Percentiles rank a stretch among this genome's conserved stretches.
Evolutionary conservation across 1,140 invertebrate genomes (phyloP).

Genomic region (Bombus sylvicola): DNA sequence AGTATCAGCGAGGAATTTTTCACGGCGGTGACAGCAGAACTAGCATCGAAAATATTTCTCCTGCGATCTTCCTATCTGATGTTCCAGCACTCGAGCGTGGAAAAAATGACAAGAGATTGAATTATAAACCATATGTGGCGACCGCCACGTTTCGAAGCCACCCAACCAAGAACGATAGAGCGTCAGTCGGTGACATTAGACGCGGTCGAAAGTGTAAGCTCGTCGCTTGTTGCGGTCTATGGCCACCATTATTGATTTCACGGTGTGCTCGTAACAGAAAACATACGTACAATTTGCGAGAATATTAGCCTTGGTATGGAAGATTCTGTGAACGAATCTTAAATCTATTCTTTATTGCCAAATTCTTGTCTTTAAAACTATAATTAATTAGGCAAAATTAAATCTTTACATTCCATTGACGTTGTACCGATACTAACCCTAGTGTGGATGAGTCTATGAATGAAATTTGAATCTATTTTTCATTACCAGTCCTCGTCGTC

Average conservation of each 20-base stretch:
- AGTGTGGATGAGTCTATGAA: too few species aligned
- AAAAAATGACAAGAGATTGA: slow-evolving; percentile 15
- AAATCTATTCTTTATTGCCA: neutral
- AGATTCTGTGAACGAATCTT: too few species aligned
- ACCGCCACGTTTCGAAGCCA: neutral
- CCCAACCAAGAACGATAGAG: neutral
- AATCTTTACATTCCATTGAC: too few species aligned
- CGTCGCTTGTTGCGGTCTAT: neutral
- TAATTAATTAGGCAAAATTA: too few species aligned
- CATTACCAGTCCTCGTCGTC: too few species aligned
- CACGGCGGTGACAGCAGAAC: slow-evolving; percentile 40
- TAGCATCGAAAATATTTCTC: slow-evolving; percentile 1
- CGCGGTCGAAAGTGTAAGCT: slow-evolving; percentile 1
- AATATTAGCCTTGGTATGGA: neutral
- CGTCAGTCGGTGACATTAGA: slow-evolving; percentile 35
- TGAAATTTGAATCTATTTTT: neutral
- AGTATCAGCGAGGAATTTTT: slow-evolving; percentile 27
- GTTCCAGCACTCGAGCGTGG: neutral
- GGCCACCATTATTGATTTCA: neutral
- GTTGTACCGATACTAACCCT: too few species aligned
- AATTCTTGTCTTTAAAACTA: too few species aligned
- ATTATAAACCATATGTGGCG: slow-evolving; percentile 41
- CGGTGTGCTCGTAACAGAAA: neutral
- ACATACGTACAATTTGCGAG: neutral
- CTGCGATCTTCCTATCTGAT: neutral